Percentiles rank a stretch among this genome's conserved stretches.
Conservation (phyloP, 2,888 invertebrate species). For the Eledona agricola region DNA sequence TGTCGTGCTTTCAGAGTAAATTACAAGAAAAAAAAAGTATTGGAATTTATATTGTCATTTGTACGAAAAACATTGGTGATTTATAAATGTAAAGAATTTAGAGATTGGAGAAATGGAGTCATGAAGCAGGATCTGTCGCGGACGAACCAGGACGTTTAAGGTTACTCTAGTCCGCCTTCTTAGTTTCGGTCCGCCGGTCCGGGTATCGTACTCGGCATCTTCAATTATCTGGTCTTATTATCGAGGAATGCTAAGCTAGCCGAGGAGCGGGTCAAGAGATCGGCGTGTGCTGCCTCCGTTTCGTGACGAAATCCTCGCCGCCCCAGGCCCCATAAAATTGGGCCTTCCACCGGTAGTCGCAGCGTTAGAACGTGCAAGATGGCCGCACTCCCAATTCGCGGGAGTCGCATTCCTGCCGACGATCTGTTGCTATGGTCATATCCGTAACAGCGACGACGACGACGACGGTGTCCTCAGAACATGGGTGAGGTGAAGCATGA, state of each 20-base stretch:
- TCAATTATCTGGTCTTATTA: conserved; percentile 38
- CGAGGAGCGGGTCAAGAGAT: conserved; percentile 26
- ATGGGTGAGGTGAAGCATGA: conserved; percentile 53
- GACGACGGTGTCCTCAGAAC: conserved; percentile 43
- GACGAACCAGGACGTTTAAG: too few species aligned
- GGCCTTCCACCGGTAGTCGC: neutral
- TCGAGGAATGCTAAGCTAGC: conserved; percentile 37
- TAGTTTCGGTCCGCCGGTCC: conserved; percentile 32
- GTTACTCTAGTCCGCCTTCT: too few species aligned
- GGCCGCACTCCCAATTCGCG: too few species aligned
- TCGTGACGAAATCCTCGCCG: conserved; percentile 17
- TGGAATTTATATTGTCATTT: too few species aligned
- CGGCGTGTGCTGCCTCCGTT: conserved; percentile 26
- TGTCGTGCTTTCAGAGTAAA: too few species aligned
- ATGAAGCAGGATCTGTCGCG: too few species aligned
- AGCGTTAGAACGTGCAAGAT: neutral
- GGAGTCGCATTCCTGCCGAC: conserved; percentile 15
- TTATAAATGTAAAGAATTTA: too few species aligned
- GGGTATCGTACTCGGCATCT: conserved; percentile 36
- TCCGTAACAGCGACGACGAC: too few species aligned
- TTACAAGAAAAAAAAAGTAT: too few species aligned
- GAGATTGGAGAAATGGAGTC: neutral
- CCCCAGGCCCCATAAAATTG: neutral
- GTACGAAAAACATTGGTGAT: too few species aligned
- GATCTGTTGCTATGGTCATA: conserved; percentile 30